Evolutionary conservation across 92 coral and sea anemone genomes (phyloP), one percentile per base, ranked within the genome.

Genomic region (Nematostella vectensis): DNA sequence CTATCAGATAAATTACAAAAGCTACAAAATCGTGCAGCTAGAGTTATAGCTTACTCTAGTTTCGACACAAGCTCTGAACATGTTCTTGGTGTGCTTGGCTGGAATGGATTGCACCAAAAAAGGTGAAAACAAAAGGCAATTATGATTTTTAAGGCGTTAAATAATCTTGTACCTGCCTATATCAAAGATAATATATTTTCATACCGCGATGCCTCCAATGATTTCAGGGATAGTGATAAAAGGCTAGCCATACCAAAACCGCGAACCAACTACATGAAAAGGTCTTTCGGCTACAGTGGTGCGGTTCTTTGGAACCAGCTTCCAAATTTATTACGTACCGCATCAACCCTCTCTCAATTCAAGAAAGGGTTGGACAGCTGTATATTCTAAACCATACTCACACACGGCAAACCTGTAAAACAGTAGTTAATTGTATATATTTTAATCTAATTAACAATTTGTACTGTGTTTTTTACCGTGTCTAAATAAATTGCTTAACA

Each of bases 1-100:
- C 40, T 33, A 15, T 33, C 40, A 33, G 70, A 63, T 20, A 54
- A 65, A 54, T 23, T 65, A 18, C 71, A 65, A 31, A 65, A 53
- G 39, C 24, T 65, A 20, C 71, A 33, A 54, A 65, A 65, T 28
- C 49, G 71, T 23, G 48, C 40, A 33, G 40, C 40, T 33, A 33
- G 40, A 15, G 40, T 33, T 33, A 33, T 33, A 33, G 15, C 40
- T 33, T 1, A 36, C 43, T 43, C 40, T 16, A 31, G 58, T 48
- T 67, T 40, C 37, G 65, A 57, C 21, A 57, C 47, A 9, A 55
- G 23, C 13, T 47, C 54, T 20, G 27, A 10, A 19, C 19, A 0
- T 0, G 1, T 67, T 8, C 29, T 67, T 8, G 47, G 50, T 31
- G 22, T 25, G 37, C 28, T 63, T 23, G 44, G 25, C 3, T 31